phyloP scores from a whole-genome alignment of 2,888 invertebrate species.

The Eurytoma californica region DNA sequence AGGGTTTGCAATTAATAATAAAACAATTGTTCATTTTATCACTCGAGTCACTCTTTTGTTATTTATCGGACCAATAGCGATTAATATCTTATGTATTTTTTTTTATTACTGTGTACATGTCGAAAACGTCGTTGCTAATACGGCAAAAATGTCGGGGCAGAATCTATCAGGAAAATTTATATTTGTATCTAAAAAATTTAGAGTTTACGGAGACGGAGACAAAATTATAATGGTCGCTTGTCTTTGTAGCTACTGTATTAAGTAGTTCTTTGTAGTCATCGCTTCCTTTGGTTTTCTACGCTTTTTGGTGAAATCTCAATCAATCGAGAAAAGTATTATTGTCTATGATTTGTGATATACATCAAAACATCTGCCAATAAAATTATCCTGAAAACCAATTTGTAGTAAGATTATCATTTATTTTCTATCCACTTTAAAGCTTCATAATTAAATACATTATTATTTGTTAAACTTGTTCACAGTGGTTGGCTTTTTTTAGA shows the following conservation, averaged over 20 bases:
- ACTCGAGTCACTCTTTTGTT: constrained; percentile 20
- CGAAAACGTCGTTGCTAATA: constrained; percentile 10
- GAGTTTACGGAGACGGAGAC: constrained; percentile 16
- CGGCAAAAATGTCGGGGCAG: constrained; percentile 28
- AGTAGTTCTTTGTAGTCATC: constrained; percentile 47
- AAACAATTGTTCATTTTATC: constrained; percentile 56
- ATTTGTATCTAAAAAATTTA: constrained; percentile 40
- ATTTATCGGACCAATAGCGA: constrained; percentile 25
- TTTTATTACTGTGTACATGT: constrained; percentile 28
- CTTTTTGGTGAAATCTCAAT: constrained; percentile 46
- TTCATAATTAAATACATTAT: too few species aligned
- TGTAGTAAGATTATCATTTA: too few species aligned
- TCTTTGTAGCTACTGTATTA: constrained; percentile 48
- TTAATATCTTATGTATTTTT: constrained; percentile 23
- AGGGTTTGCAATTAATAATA: constrained; percentile 66
- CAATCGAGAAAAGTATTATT: constrained; percentile 59
- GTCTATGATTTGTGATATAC: constrained; percentile 64
- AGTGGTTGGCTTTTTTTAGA: too few species aligned
- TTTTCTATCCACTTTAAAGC: too few species aligned
- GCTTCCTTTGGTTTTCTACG: constrained; percentile 51
- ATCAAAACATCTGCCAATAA: constrained; percentile 62
- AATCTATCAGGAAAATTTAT: constrained; percentile 39
- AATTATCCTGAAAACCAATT: constrained; percentile 53
- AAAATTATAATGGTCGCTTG: constrained; percentile 42
- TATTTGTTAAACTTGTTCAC: too few species aligned